Percentiles rank a stretch among this genome's conserved stretches.
These are phyloP conservation scores for Salvelinus namaycush DNA, from an alignment of 2,113 vertebrate species.

Conservation along the genomic window DNA sequence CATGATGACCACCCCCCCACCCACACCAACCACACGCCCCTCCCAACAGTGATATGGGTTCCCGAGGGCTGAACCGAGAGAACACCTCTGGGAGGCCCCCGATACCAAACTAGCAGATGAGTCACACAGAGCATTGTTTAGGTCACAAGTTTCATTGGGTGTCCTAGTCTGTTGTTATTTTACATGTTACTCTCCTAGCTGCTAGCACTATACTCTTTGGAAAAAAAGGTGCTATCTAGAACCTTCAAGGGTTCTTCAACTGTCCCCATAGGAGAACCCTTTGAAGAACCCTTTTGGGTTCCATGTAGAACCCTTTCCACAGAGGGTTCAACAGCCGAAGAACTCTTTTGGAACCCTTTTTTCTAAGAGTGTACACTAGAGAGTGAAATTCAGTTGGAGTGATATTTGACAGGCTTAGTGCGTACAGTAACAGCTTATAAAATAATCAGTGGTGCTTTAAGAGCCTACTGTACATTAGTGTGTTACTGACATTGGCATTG, in stretches of 20 bases:
- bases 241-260: too few species aligned
- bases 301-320: not conserved
- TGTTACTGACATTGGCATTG: not conserved
- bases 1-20: not conserved
- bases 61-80: not conserved
- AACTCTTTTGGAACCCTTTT: too few species aligned
- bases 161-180: not conserved
- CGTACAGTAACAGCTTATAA: not conserved
- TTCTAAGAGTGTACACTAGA: not conserved
- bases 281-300: too few species aligned
- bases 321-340: not conserved
- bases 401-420: not conserved
- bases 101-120: not conserved
- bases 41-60: not conserved
- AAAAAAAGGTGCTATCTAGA: too few species aligned
- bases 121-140: not conserved
- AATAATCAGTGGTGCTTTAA: not conserved
- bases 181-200: too few species aligned
- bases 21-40: not conserved
- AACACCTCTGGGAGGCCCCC: conserved; percentile 3
- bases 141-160: not conserved
- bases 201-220: too few species aligned
- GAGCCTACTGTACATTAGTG: not conserved
- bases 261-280: too few species aligned
- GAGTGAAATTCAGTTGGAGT: not conserved